Conservation (phyloP, 1,140 invertebrate genomes). For the Platorchestia sp. region DNA sequence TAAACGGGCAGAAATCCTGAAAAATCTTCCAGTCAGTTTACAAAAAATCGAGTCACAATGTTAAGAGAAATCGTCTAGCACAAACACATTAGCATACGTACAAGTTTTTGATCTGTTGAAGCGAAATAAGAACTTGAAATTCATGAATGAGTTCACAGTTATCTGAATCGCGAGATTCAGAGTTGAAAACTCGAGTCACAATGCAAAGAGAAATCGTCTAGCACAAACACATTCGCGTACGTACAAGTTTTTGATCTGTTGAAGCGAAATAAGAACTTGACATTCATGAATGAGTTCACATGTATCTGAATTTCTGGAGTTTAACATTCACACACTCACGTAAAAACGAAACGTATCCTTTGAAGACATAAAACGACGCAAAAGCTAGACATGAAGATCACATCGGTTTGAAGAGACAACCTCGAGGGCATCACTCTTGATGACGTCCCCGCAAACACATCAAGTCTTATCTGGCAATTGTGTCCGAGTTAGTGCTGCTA, state of each 20-base stretch:
- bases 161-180: background rate
- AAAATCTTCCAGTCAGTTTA: no score
- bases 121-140: background rate
- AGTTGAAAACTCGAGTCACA: no score
- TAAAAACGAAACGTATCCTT: no score
- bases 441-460: background rate
- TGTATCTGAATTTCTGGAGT: no score
- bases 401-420: background rate
- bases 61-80: background rate
- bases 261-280: background rate
- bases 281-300: background rate
- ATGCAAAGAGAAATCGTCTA: background rate
- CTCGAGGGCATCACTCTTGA: background rate
- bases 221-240: background rate
- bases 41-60: no score
- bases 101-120: background rate
- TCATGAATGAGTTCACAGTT: background rate
- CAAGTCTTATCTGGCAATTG: conserved; percentile 7
- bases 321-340: no score
- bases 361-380: background rate
- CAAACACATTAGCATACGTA: background rate
- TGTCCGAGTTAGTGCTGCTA: background rate
- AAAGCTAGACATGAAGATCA: background rate
- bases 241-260: background rate
- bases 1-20: no score